These are phyloP conservation scores for Chaenogobius annularis DNA, from an alignment of 2,113 vertebrate species.

Conservation along the genomic window DNA sequence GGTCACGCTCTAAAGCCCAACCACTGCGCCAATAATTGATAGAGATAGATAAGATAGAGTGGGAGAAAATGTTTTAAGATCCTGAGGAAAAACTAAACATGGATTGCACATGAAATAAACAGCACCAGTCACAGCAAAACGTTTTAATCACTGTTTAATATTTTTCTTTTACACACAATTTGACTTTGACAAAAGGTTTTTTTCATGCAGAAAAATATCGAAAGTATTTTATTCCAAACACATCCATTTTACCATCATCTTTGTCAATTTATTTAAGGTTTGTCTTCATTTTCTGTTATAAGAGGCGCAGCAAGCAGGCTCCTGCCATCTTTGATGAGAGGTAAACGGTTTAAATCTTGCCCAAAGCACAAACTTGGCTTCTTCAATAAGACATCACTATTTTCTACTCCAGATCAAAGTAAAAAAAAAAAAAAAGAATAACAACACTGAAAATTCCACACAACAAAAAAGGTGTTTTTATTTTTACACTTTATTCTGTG, in stretches of 20 bases:
- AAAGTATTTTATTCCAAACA: neutral
- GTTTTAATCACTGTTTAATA: neutral
- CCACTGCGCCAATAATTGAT: no score
- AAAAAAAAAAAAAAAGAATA: no score
- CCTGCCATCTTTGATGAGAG: neutral
- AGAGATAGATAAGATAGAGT: no score
- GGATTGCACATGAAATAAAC: no score
- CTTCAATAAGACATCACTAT: neutral
- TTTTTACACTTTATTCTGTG: no score
- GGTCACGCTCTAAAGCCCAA: no score
- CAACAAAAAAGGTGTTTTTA: no score
- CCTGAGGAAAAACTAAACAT: no score
- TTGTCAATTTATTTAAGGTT: neutral
- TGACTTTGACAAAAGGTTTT: neutral
- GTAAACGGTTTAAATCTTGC: neutral
- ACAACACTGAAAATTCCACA: neutral
- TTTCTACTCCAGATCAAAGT: no score
- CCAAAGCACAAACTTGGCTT: neutral
- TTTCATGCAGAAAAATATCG: slow-evolving; percentile 1
- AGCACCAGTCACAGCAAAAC: no score
- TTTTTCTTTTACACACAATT: neutral
- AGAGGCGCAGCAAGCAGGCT: neutral
- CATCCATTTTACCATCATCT: neutral
- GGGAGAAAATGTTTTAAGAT: no score
- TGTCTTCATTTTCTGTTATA: neutral